Evolutionary conservation across 2,797 vertebrate species (phyloP).

Genomic region (Cirrhinus mrigala): DNA sequence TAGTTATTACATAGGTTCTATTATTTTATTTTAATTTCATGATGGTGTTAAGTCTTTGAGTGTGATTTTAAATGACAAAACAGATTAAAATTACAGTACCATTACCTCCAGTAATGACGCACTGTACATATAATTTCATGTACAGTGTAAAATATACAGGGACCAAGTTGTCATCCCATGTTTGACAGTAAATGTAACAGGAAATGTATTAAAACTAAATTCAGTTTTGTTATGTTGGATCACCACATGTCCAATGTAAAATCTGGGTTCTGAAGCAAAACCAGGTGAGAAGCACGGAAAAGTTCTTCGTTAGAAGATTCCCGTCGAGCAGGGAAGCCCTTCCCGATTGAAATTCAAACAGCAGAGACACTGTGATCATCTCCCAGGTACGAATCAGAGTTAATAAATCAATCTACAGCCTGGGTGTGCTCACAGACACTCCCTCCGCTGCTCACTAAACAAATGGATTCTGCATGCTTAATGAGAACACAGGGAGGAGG

Average conservation of each 20-base stretch:
- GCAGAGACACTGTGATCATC: constrained; percentile 64
- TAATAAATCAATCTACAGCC: constrained; percentile 75
- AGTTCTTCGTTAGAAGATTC: constrained; percentile 18
- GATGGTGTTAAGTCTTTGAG: not conserved
- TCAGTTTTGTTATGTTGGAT: not conserved
- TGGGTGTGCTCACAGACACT: constrained; percentile 62
- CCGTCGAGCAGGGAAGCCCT: constrained; percentile 12
- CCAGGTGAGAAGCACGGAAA: not conserved
- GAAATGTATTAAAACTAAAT: not conserved
- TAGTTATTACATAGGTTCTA: not conserved
- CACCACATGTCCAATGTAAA: constrained; percentile 4
- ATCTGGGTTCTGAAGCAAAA: not conserved
- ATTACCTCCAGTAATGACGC: not conserved
- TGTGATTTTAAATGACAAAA: not conserved
- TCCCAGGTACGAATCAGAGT: constrained; percentile 71
- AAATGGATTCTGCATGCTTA: constrained; percentile 77
- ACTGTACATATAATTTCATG: not conserved
- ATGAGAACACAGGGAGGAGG: constrained; percentile 64
- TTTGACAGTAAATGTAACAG: not conserved
- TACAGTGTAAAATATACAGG: not conserved
- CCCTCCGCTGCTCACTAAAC: constrained; percentile 73
- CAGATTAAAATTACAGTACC: not conserved
- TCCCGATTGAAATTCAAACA: constrained; percentile 68
- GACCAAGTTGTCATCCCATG: not conserved
- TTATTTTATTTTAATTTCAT: not conserved